Conservation (phyloP, 2,888 invertebrate genomes). For the Orthonychiurus folsomi region DNA sequence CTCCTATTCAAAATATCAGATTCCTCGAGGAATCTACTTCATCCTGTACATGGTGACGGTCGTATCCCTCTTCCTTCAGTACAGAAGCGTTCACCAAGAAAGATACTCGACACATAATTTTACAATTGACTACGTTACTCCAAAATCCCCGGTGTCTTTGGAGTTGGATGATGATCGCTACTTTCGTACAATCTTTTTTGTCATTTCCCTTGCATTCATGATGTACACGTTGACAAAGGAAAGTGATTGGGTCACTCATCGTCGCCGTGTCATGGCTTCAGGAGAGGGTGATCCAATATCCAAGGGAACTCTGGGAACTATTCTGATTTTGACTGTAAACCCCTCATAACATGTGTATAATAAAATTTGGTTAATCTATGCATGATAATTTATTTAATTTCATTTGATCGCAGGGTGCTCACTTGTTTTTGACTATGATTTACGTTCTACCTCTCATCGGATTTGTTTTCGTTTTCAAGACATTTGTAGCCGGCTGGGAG, state of each 20-base stretch:
- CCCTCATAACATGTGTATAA: neutral
- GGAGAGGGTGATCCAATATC: conserved; percentile 4
- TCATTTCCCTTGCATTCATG: conserved; percentile 3
- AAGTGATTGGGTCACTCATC: conserved; percentile 7
- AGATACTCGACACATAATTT: neutral
- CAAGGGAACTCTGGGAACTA: neutral
- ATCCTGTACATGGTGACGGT: neutral
- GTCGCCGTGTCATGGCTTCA: neutral
- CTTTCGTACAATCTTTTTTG: neutral
- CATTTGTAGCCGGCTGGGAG: neutral
- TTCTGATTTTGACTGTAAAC: neutral
- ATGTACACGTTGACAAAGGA: neutral
- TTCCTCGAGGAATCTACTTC: conserved; percentile 6
- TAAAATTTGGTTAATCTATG: neutral
- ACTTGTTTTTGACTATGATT: neutral
- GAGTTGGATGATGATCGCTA: neutral
- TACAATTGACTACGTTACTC: neutral
- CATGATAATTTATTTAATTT: too few relatives aligned
- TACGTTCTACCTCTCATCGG: conserved; percentile 2
- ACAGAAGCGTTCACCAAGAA: neutral
- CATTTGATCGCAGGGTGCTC: neutral
- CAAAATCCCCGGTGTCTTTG: neutral
- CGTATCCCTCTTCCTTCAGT: neutral
- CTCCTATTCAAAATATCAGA: neutral
- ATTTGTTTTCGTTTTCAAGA: neutral